Base-by-base conservation (phyloP, 2,888 invertebrate species). In the Periphyllus acericola region DNA sequence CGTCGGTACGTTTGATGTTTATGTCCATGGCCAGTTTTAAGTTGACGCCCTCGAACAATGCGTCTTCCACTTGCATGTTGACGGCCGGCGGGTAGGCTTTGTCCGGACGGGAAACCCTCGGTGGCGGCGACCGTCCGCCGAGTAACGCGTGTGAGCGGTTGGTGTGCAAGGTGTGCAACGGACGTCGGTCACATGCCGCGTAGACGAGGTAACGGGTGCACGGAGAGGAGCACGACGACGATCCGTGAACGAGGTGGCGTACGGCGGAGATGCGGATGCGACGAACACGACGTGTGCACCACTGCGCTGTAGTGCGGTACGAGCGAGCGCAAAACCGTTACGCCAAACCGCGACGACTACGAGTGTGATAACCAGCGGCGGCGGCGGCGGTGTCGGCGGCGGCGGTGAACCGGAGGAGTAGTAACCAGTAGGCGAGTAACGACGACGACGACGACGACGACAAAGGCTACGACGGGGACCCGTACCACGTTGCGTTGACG, bases 21-120 rank as follows among this genome's bases (percentile, higher is more conserved):
- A 87, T 87, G 75, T 87, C 81, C 87, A 87, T 87, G 80, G 87
- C 87, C 60, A 87, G 32, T 46, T 87, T 87, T 32, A 87, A 75
- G 32, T 87, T 87, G 66, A 87, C 25, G 66, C 87, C 87, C 6
- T 87, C 87, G 46, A 87, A 87, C n/a, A 29, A 66, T 3, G 55
- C 17, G 32, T 81, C 81, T 66, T 87, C 87, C 11, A 81, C 81
- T 66, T 87, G 87, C 87, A 87, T 87, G 55, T 74, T 75, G 32
- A 36, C 25, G 55, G 29, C 21, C 21, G 29, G 25, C 55, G 72
- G 3, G 25, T 34, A 52, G 29, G 3, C 68, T 14, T 25, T n/a
- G n/a, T 68, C 68, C 14, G 14, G 19, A 4, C 4, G 5, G 55
- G 11, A 21, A 55, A 55, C 17, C 55, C 4, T 55, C 0, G 17